Conservation (phyloP, 2,113 vertebrate species). For the Sylvia atricapilla region DNA sequence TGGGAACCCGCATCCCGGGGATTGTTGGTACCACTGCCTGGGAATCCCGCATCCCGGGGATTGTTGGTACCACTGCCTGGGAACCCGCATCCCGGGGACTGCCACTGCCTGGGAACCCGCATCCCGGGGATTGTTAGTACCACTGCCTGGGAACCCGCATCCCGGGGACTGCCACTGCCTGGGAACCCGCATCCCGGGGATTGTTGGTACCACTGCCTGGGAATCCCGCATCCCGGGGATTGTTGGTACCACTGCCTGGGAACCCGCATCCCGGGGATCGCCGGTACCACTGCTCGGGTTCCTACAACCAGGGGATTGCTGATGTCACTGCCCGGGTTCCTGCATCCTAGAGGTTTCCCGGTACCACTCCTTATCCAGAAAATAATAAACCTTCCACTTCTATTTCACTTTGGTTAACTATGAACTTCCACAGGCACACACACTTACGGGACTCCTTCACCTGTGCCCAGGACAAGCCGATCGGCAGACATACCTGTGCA, state of each 20-base stretch:
- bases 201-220: not conserved
- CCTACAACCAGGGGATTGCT: not conserved
- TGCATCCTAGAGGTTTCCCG: not conserved
- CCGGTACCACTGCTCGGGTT: not conserved
- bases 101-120: not conserved
- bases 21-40: accelerated
- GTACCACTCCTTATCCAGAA: not conserved
- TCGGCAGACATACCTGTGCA: not conserved
- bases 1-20: not conserved
- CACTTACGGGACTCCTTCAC: not conserved
- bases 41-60: not conserved
- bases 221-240: not conserved
- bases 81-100: not conserved
- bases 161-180: not conserved
- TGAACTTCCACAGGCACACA: not conserved
- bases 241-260: not conserved
- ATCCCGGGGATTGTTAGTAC: not conserved
- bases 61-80: not conserved
- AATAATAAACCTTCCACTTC: not conserved
- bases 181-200: not conserved
- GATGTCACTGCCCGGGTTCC: too few species aligned
- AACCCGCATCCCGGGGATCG: not conserved
- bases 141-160: not conserved
- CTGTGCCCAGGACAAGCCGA: not conserved
- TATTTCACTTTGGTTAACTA: not conserved